A percentile compares a stretch with the other conserved stretches of the same genome.
phyloP scores from a whole-genome alignment of 1,140 invertebrate genomes.

The Orius insidiosus region DNA sequence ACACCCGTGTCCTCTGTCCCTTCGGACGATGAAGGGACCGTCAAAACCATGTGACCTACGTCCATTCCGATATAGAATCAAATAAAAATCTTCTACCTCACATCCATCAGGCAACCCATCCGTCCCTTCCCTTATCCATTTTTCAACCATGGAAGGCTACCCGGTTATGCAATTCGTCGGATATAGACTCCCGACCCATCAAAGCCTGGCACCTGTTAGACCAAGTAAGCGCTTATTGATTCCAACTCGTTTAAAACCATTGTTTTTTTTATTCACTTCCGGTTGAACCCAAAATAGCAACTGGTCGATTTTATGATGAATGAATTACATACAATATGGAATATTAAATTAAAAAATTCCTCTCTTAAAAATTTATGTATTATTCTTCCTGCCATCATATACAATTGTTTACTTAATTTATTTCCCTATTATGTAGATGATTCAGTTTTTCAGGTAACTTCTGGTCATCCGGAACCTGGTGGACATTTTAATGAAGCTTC shows the following conservation, averaged over 20 bases:
- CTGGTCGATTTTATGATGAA: too few relatives aligned
- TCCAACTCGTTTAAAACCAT: constrained; percentile 2
- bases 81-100: neutral
- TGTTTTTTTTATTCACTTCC: neutral
- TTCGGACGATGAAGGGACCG: neutral
- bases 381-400: too few relatives aligned
- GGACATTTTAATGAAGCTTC: too few relatives aligned
- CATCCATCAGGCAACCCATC: neutral
- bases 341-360: too few relatives aligned
- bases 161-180: constrained; percentile 18
- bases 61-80: neutral
- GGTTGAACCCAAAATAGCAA: too few relatives aligned
- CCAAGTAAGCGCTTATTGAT: constrained; percentile 5
- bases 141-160: constrained; percentile 17
- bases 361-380: too few relatives aligned
- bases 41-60: neutral
- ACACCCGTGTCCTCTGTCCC: neutral
- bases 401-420: too few relatives aligned
- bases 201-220: constrained; percentile 6
- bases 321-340: too few relatives aligned
- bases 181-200: constrained; percentile 13
- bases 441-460: too few relatives aligned
- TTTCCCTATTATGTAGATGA: too few relatives aligned
- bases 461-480: too few relatives aligned
- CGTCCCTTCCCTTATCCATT: neutral